Conservation (phyloP, 2,888 invertebrate genomes). For the Yponomeuta evonymella region DNA sequence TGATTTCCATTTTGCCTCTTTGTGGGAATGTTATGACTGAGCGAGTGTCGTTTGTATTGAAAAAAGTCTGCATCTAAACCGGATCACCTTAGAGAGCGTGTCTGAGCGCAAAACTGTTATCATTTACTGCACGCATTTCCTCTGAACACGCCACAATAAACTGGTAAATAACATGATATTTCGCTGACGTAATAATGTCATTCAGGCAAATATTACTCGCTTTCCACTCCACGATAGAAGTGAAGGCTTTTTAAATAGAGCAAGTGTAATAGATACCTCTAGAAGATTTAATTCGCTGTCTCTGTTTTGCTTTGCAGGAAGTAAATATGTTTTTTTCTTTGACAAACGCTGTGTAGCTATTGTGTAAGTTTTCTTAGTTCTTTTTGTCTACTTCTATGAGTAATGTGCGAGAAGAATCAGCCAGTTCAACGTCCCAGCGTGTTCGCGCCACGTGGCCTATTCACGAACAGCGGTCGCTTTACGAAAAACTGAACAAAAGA, state of each 20-base stretch:
- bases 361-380: constrained; percentile 2
- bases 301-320: background rate
- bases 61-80: constrained; percentile 21
- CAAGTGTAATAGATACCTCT: background rate
- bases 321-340: background rate
- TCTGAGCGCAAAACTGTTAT: constrained; percentile 54
- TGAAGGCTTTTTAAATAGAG: background rate
- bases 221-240: background rate
- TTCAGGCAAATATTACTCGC: background rate
- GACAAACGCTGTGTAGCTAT: background rate
- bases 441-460: constrained; percentile 62
- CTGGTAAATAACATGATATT: constrained; percentile 6
- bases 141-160: constrained; percentile 21
- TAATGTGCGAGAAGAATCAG: constrained; percentile 61
- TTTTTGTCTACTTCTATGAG: constrained; percentile 35
- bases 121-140: constrained; percentile 64
- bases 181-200: constrained; percentile 1
- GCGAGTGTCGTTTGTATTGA: background rate
- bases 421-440: constrained; percentile 52
- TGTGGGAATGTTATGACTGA: constrained; percentile 1
- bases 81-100: constrained; percentile 33
- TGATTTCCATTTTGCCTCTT: background rate
- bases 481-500: constrained; percentile 59
- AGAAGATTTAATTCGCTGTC: background rate
- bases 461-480: constrained; percentile 53